Base-by-base conservation (phyloP, 2,888 invertebrate genomes). In the Spisula subtruncata region DNA sequence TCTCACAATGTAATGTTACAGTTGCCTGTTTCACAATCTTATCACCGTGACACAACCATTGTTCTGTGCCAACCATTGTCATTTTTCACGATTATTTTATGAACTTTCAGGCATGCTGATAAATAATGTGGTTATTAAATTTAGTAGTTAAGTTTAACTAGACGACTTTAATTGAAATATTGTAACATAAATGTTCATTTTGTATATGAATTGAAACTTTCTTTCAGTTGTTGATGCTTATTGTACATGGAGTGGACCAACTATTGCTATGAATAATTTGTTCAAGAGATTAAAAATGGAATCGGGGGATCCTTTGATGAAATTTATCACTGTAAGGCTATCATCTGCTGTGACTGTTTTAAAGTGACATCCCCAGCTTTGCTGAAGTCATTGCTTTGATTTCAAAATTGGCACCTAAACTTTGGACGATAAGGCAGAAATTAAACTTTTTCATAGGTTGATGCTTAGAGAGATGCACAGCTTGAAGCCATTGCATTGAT, bases 221-320 rank as follows among this genome's bases (percentile, higher is more conserved):
- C n/a, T 90, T 96, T 81, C 96, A 98, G 98, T 99, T 89, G 97
- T 98, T 88, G 99, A 99, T 96, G 97, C 99, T n/a, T 99, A 98
- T 96, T 98, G 98, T 12, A 98, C 98, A 91, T 99, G 99, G 99
- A 98, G 98, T 96, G 99, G 99, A 0, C 98, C 99, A 0, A 99
- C 99, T 96, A 97, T 98, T 88, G 98, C 98, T 46, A 98, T 99
- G 98, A 97, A 98, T 85, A 98, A 98, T 81, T 98, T 98, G 96
- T 97, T 99, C 94, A 98, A 98, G 96, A 98, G 98, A 97, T 97
- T 99, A 92, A 99, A 99, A 96, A 97, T 99, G 94, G 99, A 99
- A 97, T 97, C 98, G 29, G 98, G 98, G 8, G 99, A 98, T 87
- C 98, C 98, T 95, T 97, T 98, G 95, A 97, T 99, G 81, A 98